Evolutionary conservation across 2,888 invertebrate species (phyloP).

Genomic region (Rosalia funebris): DNA sequence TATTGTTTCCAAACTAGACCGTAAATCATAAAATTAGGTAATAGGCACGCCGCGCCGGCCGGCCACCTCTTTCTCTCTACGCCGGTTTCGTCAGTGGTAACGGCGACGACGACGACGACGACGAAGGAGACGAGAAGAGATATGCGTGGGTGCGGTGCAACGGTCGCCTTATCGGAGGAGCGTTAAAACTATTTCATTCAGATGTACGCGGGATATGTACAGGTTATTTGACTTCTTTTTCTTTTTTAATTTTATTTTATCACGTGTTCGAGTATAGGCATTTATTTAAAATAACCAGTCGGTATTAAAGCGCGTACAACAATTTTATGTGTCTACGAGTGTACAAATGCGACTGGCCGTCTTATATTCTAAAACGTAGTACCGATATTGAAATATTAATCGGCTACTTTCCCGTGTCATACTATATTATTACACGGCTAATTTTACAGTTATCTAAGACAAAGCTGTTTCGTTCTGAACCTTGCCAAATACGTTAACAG

Average conservation of each 20-base stretch:
- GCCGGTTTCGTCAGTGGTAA: conserved; percentile 8
- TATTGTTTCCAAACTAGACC: conserved; percentile 45
- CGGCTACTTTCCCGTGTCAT: background rate
- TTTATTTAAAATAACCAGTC: background rate
- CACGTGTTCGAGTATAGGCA: background rate
- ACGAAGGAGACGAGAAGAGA: background rate
- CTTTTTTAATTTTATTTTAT: too few relatives aligned
- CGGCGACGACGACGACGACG: background rate
- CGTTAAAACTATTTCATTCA: background rate
- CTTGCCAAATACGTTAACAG: background rate
- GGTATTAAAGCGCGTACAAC: too few relatives aligned
- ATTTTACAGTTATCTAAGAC: background rate
- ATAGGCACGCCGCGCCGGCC: conserved; percentile 27
- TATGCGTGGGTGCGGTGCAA: background rate
- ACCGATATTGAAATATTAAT: background rate
- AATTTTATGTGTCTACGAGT: background rate
- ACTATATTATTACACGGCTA: background rate
- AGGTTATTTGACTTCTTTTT: background rate
- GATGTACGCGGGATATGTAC: background rate
- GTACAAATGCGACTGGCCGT: background rate
- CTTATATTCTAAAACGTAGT: background rate
- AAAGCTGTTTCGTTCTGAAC: background rate
- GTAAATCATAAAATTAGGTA: conserved; percentile 49
- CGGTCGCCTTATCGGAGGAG: background rate
- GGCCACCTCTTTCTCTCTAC: background rate